Base-by-base conservation (phyloP, 2,888 invertebrate genomes). In the Invenusta paracnida region DNA sequence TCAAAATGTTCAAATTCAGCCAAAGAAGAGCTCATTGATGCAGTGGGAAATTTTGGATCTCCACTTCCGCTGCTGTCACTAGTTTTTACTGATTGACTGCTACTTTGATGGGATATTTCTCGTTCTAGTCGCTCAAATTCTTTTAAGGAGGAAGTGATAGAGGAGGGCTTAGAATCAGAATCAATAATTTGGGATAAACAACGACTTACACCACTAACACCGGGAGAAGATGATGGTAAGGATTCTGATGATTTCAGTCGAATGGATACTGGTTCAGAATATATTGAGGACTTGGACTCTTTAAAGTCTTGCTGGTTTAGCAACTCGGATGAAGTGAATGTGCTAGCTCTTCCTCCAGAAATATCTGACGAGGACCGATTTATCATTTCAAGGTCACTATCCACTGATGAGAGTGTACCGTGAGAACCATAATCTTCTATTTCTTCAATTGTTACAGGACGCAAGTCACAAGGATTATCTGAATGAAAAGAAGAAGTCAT, bases 41-140 rank as follows among this genome's bases (percentile, higher is more conserved):
- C 23, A 0, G 25, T 83, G 0, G 5, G 31, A 11, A 29, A 79
- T 11, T 79, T 67, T 23, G 83, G 67, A 25, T 29, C 73, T 2
- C 30, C 84, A 28, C 73, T 81, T 17, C 81, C 84, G n/a, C 84
- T 81, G 23, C 84, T 84, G 2, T 67, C 67, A 48, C 31, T 81
- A n/a, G 84, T 81, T 83, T 84, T 84, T 0, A 84, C 23, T 5
- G 84, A 84, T 11, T 81, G 73, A 0, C n/a, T 27, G 83, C 84
- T 84, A 29, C 84, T n/a, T 31, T 84, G 84, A 23, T 79, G 84
- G 17, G 84, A 2, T 2, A 79, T 79, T 81, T 84, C 84, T 81
- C 81, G n/a, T 84, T 84, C 84, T 83, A 84, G 28, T 23, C 84
- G 23, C 29, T 84, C 84, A 84, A 84, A 84, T 81, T 84, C 84